Conservation (phyloP, 2,797 vertebrate species). For the Myotis pilosus region DNA sequence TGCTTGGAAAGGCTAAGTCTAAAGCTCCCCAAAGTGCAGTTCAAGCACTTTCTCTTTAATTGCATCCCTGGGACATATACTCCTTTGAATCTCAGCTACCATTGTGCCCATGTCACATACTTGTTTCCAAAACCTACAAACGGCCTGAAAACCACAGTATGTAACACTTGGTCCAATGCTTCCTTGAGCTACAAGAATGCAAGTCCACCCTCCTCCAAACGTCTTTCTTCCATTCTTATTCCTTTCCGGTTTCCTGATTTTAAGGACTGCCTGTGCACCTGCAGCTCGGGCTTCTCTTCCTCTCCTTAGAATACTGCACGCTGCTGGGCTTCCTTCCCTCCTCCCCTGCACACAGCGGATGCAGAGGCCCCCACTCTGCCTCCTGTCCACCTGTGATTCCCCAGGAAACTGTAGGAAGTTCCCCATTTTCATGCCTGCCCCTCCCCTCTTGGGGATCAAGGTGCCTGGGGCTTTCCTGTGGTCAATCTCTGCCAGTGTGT, state of each 20-base stretch:
- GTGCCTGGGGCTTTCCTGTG: neutral
- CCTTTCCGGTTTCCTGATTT: conserved; percentile 36
- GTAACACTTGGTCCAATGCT: neutral
- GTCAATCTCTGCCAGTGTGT: neutral
- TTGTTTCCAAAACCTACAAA: neutral
- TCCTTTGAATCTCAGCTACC: neutral
- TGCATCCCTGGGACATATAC: neutral
- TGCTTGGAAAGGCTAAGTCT: neutral
- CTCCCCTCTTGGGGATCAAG: neutral
- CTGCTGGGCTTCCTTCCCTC: neutral
- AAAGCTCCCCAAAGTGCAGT: neutral
- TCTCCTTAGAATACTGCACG: neutral
- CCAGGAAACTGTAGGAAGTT: neutral
- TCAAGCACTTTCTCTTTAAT: neutral
- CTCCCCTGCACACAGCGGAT: neutral
- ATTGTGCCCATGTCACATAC: neutral
- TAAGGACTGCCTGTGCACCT: neutral
- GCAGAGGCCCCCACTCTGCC: neutral
- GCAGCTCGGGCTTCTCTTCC: neutral
- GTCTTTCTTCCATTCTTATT: neutral
- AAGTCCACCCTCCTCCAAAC: neutral
- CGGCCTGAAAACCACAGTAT: neutral
- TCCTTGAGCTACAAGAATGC: neutral
- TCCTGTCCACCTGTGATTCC: neutral
- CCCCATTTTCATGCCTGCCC: neutral